Percentiles rank a stretch among this genome's conserved stretches.
Conservation (phyloP, 2,113 vertebrate genomes). For the Eira barbara region DNA sequence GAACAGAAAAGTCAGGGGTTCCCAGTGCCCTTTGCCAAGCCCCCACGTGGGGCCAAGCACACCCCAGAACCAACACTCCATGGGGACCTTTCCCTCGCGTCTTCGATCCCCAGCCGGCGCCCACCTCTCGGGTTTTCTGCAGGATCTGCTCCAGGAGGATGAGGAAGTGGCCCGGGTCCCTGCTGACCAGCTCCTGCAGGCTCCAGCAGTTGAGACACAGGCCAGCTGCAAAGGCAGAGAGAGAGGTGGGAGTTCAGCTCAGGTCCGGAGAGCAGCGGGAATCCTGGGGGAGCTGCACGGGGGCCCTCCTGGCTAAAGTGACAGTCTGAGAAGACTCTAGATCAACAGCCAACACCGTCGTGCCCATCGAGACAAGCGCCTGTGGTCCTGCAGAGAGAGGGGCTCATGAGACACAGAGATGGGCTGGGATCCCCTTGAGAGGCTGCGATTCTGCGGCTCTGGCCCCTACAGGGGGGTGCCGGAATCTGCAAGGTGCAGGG, state of each 20-base stretch:
- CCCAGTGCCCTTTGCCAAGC: not conserved
- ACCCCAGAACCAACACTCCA: not conserved
- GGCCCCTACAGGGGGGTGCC: not conserved
- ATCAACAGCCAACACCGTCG: not conserved
- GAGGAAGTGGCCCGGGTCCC: conserved; percentile 92
- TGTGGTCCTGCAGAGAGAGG: not conserved
- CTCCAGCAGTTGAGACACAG: conserved; percentile 98
- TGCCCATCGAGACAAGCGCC: not conserved
- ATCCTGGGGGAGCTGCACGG: too few relatives aligned
- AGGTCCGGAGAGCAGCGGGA: not conserved
- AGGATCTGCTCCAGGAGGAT: conserved; percentile 96
- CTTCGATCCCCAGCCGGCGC: fast-evolving
- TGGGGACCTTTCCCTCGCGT: not conserved
- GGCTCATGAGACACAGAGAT: not conserved
- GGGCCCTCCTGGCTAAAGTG: not conserved
- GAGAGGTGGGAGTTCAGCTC: not conserved
- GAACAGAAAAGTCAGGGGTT: not conserved
- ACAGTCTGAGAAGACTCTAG: not conserved
- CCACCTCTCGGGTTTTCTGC: conserved; percentile 91
- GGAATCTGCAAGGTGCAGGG: not conserved
- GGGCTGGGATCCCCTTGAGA: not conserved
- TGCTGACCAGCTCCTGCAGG: conserved; percentile 94
- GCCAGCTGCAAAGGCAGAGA: conserved; percentile 81
- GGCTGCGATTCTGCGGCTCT: not conserved
- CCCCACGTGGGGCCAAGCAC: too few relatives aligned